These are phyloP conservation scores for Pyrgilauda ruficollis DNA, from an alignment of 2,113 vertebrate genomes.

Conservation along the genomic window DNA sequence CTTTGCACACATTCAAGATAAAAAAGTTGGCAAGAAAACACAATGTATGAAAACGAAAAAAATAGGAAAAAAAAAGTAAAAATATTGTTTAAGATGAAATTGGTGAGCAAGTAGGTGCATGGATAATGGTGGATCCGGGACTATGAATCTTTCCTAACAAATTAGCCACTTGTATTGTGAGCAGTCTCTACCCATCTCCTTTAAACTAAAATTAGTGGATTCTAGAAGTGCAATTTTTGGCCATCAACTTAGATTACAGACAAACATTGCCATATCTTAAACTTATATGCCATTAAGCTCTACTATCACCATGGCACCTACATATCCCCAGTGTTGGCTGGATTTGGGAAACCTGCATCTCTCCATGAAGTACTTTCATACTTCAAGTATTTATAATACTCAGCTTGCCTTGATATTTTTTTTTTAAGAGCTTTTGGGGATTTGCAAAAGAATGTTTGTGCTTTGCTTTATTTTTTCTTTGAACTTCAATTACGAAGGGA, in stretches of 20 bases:
- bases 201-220: neutral
- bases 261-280: neutral
- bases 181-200: neutral
- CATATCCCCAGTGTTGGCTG: accelerated
- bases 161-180: neutral
- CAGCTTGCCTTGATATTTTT: neutral
- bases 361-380: neutral
- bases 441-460: neutral
- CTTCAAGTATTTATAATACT: neutral
- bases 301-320: neutral
- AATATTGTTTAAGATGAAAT: neutral
- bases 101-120: neutral
- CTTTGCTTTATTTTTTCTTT: neutral
- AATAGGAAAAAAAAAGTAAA: neutral
- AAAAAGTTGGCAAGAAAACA: neutral
- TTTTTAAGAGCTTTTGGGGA: neutral
- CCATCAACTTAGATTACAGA: neutral
- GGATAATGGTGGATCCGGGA: neutral
- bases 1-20: neutral
- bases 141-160: neutral
- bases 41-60: neutral
- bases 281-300: neutral
- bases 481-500: neutral
- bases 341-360: neutral
- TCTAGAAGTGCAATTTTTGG: neutral